Evolutionary conservation across 2,797 vertebrate genomes (phyloP).

Genomic region (Phaenicophaeus curvirostris): DNA sequence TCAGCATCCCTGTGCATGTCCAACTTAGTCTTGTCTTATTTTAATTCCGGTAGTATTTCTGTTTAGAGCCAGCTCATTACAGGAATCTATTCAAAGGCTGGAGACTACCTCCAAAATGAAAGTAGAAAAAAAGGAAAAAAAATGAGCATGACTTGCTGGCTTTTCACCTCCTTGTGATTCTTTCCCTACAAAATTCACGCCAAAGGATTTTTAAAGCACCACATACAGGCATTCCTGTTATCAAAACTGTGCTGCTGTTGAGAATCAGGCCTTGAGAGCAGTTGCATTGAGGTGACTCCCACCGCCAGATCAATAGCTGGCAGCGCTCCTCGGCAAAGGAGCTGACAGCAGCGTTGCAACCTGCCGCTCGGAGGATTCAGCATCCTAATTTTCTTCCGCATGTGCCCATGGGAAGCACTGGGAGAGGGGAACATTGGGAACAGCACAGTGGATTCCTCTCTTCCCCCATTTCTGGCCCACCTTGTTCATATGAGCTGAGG

Average conservation of each 20-base stretch:
- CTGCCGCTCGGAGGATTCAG: not conserved
- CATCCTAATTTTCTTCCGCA: not conserved
- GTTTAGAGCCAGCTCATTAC: slow-evolving; percentile 71
- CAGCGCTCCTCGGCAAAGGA: not conserved
- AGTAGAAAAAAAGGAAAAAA: slow-evolving; percentile 49
- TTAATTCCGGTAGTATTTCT: slow-evolving; percentile 71
- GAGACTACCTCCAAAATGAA: slow-evolving; percentile 53
- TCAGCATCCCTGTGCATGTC: slow-evolving; percentile 2
- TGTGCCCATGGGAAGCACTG: not conserved
- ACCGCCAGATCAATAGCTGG: slow-evolving; percentile 46
- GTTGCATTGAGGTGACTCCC: slow-evolving; percentile 9
- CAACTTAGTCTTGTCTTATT: slow-evolving; percentile 43
- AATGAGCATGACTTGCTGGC: slow-evolving; percentile 43
- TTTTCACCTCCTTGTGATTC: slow-evolving; percentile 45
- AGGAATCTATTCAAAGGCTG: slow-evolving; percentile 67
- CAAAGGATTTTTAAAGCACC: slow-evolving; percentile 63
- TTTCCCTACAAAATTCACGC: slow-evolving; percentile 62
- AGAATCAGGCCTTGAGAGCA: slow-evolving; percentile 15
- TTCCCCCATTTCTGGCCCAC: not conserved
- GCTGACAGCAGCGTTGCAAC: not conserved
- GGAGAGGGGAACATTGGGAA: not conserved
- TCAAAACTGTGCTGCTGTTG: slow-evolving; percentile 42
- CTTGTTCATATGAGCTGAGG: not conserved
- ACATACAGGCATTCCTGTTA: slow-evolving; percentile 48
- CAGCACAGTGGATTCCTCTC: not conserved